These are phyloP conservation scores for Nerophis ophidion DNA, from an alignment of 2,113 vertebrate genomes.

Conservation along the genomic window DNA sequence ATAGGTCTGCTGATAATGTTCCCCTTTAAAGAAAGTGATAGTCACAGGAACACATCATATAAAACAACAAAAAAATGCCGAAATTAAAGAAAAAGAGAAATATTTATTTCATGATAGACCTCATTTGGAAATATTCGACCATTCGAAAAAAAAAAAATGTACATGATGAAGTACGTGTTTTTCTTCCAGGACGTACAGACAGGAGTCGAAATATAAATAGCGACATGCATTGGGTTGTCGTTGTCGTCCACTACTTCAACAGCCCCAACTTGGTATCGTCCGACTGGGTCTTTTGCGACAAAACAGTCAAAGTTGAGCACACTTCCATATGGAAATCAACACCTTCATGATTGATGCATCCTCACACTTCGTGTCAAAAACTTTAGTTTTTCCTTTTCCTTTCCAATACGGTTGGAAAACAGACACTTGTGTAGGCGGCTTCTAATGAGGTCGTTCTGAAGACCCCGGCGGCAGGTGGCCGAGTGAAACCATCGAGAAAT, in stretches of 20 bases:
- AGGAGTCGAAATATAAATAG: constrained; percentile 72
- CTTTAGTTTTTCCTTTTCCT: neutral
- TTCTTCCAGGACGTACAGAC: constrained; percentile 64
- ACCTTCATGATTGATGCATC: neutral
- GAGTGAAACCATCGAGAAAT: neutral
- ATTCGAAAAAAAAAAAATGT: constrained; percentile 69
- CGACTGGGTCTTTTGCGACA: constrained; percentile 15
- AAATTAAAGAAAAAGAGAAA: constrained; percentile 61
- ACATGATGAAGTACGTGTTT: constrained; percentile 63
- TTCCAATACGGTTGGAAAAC: neutral
- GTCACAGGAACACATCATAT: neutral
- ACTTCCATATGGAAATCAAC: neutral
- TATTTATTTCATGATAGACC: constrained; percentile 81
- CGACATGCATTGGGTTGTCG: constrained; percentile 74
- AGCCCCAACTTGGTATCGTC: constrained; percentile 45
- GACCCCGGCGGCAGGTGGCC: neutral
- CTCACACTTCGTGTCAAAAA: neutral
- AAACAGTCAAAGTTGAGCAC: constrained; percentile 30
- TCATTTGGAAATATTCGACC: constrained; percentile 70
- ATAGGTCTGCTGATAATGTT: too few relatives aligned
- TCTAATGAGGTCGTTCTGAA: neutral
- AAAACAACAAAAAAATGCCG: constrained; percentile 10
- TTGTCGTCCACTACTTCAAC: constrained; percentile 67
- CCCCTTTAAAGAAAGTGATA: too few relatives aligned
- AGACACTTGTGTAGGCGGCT: neutral